Evolutionary conservation across 2,797 vertebrate genomes (phyloP).

Genomic region (Myotis findleyi): DNA sequence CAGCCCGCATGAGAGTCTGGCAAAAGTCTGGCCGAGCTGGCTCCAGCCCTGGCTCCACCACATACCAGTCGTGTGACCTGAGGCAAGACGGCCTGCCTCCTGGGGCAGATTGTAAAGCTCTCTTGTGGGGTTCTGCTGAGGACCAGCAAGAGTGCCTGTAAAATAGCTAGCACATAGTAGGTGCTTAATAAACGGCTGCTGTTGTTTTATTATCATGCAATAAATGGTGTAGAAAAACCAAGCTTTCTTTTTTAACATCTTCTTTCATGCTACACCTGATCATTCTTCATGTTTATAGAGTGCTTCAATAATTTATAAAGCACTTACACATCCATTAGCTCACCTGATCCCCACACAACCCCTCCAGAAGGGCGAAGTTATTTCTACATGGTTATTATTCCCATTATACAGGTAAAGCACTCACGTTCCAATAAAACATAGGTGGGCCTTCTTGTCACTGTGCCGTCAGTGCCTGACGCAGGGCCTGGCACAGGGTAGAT

Average conservation of each 20-base stretch:
- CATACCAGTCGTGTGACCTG: not conserved
- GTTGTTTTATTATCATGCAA: not conserved
- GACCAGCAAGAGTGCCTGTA: not conserved
- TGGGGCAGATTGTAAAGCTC: not conserved
- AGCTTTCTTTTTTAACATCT: not conserved
- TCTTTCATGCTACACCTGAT: not conserved
- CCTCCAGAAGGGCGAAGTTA: not conserved
- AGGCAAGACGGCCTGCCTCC: not conserved
- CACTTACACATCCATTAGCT: slow-evolving; percentile 32
- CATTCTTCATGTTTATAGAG: not conserved
- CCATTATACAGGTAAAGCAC: slow-evolving; percentile 26
- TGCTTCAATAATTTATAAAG: slow-evolving; percentile 61
- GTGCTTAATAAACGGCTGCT: not conserved
- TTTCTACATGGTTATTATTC: not conserved
- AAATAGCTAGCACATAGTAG: not conserved
- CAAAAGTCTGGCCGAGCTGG: not conserved
- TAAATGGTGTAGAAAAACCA: not conserved
- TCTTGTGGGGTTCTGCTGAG: not conserved
- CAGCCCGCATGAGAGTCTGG: not conserved
- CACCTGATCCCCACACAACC: not conserved
- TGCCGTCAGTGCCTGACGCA: fast-evolving
- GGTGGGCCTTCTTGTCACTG: not conserved
- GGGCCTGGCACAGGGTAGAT: not conserved
- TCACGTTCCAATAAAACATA: not conserved
- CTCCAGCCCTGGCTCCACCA: not conserved